A percentile compares a stretch with the other conserved stretches of the same genome.
Conservation (phyloP, 2,113 vertebrate genomes). For the Alectura lathami region DNA sequence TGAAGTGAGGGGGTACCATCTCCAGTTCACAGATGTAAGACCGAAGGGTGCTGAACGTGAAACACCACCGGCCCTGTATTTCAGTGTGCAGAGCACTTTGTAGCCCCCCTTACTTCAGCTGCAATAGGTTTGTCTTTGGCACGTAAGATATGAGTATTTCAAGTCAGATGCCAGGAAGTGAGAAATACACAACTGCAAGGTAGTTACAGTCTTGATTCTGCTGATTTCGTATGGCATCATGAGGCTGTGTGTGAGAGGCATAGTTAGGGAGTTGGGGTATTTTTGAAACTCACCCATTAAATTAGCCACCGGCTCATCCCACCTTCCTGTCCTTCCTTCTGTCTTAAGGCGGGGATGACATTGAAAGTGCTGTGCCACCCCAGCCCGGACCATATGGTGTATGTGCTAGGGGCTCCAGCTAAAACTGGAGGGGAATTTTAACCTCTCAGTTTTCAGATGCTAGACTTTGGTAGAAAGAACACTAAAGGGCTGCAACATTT, state of each 20-base stretch:
- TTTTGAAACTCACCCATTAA: neutral
- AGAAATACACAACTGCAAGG: neutral
- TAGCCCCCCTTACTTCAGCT: neutral
- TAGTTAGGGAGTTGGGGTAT: neutral
- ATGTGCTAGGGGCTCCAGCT: neutral
- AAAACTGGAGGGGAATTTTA: neutral
- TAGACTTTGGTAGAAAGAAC: neutral
- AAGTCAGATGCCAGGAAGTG: neutral
- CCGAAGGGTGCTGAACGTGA: neutral
- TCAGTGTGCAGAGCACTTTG: neutral
- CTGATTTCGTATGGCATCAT: neutral
- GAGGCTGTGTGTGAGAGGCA: neutral
- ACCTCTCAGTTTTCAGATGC: neutral
- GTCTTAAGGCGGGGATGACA: neutral
- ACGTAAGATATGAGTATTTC: neutral
- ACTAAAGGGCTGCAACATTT: neutral
- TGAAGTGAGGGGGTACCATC: neutral
- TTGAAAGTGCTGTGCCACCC: neutral
- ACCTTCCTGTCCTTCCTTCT: fast-evolving
- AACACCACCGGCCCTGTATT: neutral
- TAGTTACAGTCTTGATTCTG: neutral
- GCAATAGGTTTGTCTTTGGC: neutral
- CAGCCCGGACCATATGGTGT: neutral
- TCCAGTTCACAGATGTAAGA: neutral
- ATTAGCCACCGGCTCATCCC: neutral